Base-by-base conservation (phyloP, 1,140 invertebrate species). In the Hydropsyche tenuis region DNA sequence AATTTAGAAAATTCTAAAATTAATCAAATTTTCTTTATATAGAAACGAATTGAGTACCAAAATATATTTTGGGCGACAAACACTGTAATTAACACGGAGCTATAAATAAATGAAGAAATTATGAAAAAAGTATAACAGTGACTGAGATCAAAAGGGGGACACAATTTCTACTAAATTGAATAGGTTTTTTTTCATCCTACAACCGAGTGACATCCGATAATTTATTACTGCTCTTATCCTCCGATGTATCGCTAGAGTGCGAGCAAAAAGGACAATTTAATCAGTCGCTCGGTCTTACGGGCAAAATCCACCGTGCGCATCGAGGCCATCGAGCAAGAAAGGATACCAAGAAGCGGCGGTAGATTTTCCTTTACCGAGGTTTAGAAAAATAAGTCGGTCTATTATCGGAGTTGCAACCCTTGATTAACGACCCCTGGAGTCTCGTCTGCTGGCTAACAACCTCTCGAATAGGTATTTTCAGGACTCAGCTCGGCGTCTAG, bases 301-400 rank as follows among this genome's bases (percentile, higher is more conserved):
- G 30, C 3, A 43, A 27, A 43, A 43, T 68, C 66, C 43, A 22
- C 45, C 68, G 3, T 37, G 30, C 30, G 30, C 30, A 37, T 37
- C 30, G 30, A 37, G 30, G 9, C n/a, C n/a, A 37, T 37, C 30
- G 30, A 37, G 30, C 30, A 9, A 37, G 30, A 37, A 37, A 37
- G 30, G 9, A 37, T n/a, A n/a, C n/a, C n/a, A 37, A 37, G 30
- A 37, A 37, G 30, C 42, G 45, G 27, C 22, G 27, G 16, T 9
- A 60, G 71, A 37, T 73, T 76, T 73, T 48, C n/a, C 48, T 11
- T 48, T 68, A 1, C 25, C 70, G 22, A n/a, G 64, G 53, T 14
- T 75, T 27, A 63, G 75, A 74, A 76, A 76, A 76, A 76, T 76
- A 76, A 76, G 72, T 73, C 75, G 53, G 68, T 73, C 75, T 73